Base-by-base conservation (phyloP, 2,113 vertebrate species). In the Cnemophilus loriae region DNA sequence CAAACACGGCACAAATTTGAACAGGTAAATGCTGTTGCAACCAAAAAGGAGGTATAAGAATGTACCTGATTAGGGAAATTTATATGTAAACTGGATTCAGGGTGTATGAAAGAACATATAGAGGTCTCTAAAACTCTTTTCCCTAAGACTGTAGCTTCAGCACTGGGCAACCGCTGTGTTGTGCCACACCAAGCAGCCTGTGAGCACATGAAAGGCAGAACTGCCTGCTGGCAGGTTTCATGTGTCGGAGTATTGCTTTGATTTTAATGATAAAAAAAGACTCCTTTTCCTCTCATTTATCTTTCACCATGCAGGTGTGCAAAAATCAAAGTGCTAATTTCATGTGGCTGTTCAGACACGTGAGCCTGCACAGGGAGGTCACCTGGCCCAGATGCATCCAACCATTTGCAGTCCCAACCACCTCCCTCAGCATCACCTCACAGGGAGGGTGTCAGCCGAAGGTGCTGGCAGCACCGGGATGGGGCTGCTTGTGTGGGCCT, bases 211-310 rank as follows among this genome's bases (percentile, higher is more conserved):
- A 95, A 90, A 93, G 27, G 27, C 56, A 88, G 55, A 84, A 16
- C 44, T 89, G 46, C 71, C 59, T 95, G 64, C 86, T 93, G 80
- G 86, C 84, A 92, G 76, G 30, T 21, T 64, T 76, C 68, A 4
- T 70, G 35, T 55, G 65, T 60, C 2, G 0, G 52, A 89, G 44
- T 4, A 0, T 47, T 84, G 42, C 80, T 95, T 92, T 95, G 89
- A 96, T 97, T 96, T 78, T 33, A 70, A 41, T n/a, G 68, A 95
- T 95, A 92, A 93, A 84, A 86, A 71, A 81, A 3, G 33, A 12
- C 20, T 95, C 47, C 20, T 87, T 87, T 92, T 70, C 60, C 71
- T 86, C 67, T 35, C 81, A 23, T 74, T 95, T 41, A 77, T 81
- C 79, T 75, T 77, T 52, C 56, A 84, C 56, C 47, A 33, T 9